phyloP scores from a whole-genome alignment of 2,113 vertebrate species.

The Tetrao urogallus region DNA sequence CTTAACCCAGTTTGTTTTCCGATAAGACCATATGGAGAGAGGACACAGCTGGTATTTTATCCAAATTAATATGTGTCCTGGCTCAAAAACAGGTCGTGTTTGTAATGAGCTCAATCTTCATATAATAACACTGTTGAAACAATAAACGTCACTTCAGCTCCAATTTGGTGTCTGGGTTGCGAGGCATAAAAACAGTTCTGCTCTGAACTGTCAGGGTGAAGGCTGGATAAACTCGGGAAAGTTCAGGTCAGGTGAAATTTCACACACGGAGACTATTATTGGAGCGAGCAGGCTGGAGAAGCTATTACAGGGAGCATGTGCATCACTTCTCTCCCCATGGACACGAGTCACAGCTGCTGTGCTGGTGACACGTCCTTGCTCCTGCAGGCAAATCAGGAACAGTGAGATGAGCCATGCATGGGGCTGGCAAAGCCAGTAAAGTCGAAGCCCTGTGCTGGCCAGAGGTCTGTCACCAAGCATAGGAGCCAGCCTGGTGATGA shows the following conservation, averaged over 20 bases:
- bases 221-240: background rate
- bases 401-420: background rate
- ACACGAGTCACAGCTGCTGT: background rate
- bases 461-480: fast-evolving
- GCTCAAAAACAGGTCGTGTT: slow-evolving; percentile 1
- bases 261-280: background rate
- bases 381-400: background rate
- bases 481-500: background rate
- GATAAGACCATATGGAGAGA: slow-evolving; percentile 46
- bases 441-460: background rate
- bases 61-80: slow-evolving; percentile 57
- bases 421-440: background rate
- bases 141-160: slow-evolving; percentile 50
- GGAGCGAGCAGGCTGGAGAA: background rate
- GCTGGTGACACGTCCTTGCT: background rate
- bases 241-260: slow-evolving; percentile 59
- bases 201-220: slow-evolving; percentile 14
- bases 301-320: background rate
- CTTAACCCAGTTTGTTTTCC: slow-evolving; percentile 20
- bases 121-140: slow-evolving; percentile 40
- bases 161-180: slow-evolving; percentile 30
- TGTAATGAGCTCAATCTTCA: slow-evolving; percentile 45
- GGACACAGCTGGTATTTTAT: slow-evolving; percentile 34
- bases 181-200: slow-evolving; percentile 18
- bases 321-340: background rate